Conservation (phyloP, 2,888 invertebrate species). For the Rotaria sp. region DNA sequence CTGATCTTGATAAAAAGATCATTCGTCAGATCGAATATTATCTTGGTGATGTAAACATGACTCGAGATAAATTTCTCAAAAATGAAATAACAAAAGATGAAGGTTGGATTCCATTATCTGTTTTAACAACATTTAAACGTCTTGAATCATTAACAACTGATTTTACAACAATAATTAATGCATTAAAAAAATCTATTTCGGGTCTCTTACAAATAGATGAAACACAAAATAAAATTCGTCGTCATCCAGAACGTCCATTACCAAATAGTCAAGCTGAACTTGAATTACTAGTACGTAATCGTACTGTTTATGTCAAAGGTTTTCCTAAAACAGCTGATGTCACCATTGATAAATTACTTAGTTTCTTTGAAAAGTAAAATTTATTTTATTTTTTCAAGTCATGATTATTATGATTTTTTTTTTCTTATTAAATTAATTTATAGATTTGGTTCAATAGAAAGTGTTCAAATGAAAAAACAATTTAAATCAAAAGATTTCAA, state of each 20-base stretch:
- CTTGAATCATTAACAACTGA: slow-evolving; percentile 66
- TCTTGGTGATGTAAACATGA: slow-evolving; percentile 83
- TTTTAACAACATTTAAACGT: slow-evolving; percentile 79
- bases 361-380: slow-evolving; percentile 62
- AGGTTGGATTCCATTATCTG: slow-evolving; percentile 75
- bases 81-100: slow-evolving; percentile 76
- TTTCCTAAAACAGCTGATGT: slow-evolving; percentile 12
- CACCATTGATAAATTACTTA: slow-evolving; percentile 31
- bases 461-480: slow-evolving; percentile 59
- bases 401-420: slow-evolving; percentile 59
- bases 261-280: slow-evolving; percentile 78
- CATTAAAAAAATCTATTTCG: slow-evolving; percentile 68
- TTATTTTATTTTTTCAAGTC: slow-evolving; percentile 53
- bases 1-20: slow-evolving; percentile 33
- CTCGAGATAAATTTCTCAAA: slow-evolving; percentile 82
- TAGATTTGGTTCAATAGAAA: slow-evolving; percentile 65
- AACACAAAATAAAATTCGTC: slow-evolving; percentile 67
- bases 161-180: slow-evolving; percentile 65
- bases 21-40: slow-evolving; percentile 60
- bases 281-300: slow-evolving; percentile 67
- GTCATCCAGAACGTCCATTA: slow-evolving; percentile 67
- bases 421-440: slow-evolving; percentile 69
- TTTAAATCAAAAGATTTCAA: slow-evolving; percentile 50
- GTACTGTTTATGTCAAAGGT: slow-evolving; percentile 70
- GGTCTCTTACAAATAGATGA: slow-evolving; percentile 65